Base-by-base conservation (phyloP, 2,888 invertebrate genomes). In the Eupeodes latifasciatus region DNA sequence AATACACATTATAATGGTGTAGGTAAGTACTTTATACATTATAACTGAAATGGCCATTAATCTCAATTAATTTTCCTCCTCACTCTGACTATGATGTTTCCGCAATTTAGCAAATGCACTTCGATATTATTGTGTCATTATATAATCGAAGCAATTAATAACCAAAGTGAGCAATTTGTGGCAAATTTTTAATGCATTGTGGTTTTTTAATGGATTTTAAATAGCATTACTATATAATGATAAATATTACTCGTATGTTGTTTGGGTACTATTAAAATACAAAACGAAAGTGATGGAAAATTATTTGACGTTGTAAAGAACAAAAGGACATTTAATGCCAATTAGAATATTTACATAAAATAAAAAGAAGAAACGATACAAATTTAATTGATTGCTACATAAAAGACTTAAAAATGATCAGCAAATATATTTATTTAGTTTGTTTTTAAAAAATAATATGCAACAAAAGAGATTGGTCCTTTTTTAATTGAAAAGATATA, bases 171-270 rank as follows among this genome's bases (percentile, higher is more conserved):
- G 69, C 40, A 57, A 57, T 75, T 51, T 67, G 40, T 59, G 34
- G 55, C 55, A 49, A 76, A 64, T 82, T 62, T 71, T 40, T n/a
- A 69, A 69, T 69, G 55, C 59, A 61, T 81, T 55, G 81, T 69
- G 67, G 81, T 75, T 69, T 27, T 44, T 59, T 75, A 81, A 81
- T 75, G 75, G 75, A 40, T 75, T 75, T 75, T 47, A 55, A 61
- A 81, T 81, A 36, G 19, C 40, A 62, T 16, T 5, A 36, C 16
- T n/a, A 5, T 40, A 11, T 36, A n/a, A 61, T 27, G 12, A 40
- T 40, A 9, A 40, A 40, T 40, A 40, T 40, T 3, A 40, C 40
- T 40, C 9, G 4, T 40, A 40, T n/a, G 1, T 27, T 27, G n/a
- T 14, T 61, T 61, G 36, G 36, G 27, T 27, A 1, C 27, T 61